phyloP scores from a whole-genome alignment of 2,113 vertebrate genomes.

The Talpa occidentalis region DNA sequence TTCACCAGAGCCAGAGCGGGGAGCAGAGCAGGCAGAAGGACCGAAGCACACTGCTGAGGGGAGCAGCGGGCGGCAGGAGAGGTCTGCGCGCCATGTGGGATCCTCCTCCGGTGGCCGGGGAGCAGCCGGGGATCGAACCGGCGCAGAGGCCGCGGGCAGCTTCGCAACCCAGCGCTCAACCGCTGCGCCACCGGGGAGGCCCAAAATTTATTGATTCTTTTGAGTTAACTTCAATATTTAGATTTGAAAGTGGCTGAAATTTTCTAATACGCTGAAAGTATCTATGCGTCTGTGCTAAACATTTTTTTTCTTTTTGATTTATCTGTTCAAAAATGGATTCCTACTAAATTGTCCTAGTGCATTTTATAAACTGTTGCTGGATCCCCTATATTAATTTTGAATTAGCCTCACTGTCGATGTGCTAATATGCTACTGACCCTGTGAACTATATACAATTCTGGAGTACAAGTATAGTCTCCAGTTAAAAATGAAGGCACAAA shows the following conservation, averaged over 20 bases:
- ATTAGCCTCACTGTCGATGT: not conserved
- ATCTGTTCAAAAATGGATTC: not conserved
- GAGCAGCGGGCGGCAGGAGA: too few relatives aligned
- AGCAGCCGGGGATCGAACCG: too few relatives aligned
- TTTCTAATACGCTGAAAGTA: not conserved
- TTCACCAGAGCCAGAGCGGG: too few relatives aligned
- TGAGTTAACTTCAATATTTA: not conserved
- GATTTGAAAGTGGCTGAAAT: not conserved
- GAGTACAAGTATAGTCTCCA: not conserved
- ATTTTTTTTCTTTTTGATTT: not conserved
- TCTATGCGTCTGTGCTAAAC: not conserved
- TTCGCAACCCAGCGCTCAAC: too few relatives aligned
- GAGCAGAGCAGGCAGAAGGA: too few relatives aligned
- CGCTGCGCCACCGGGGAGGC: too few relatives aligned
- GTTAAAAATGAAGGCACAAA: not conserved
- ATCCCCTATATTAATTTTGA: not conserved
- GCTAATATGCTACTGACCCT: not conserved
- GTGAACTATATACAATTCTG: not conserved
- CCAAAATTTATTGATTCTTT: not conserved
- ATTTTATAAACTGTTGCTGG: not conserved
- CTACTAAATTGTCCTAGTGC: not conserved
- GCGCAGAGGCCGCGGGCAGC: too few relatives aligned
- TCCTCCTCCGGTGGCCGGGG: too few relatives aligned
- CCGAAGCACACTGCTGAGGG: too few relatives aligned
- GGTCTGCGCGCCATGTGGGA: too few relatives aligned